Percentiles rank a stretch among this genome's conserved stretches.
These are phyloP conservation scores for Psilanteris sp. DNA, from an alignment of 1,140 invertebrate species.

Conservation along the genomic window DNA sequence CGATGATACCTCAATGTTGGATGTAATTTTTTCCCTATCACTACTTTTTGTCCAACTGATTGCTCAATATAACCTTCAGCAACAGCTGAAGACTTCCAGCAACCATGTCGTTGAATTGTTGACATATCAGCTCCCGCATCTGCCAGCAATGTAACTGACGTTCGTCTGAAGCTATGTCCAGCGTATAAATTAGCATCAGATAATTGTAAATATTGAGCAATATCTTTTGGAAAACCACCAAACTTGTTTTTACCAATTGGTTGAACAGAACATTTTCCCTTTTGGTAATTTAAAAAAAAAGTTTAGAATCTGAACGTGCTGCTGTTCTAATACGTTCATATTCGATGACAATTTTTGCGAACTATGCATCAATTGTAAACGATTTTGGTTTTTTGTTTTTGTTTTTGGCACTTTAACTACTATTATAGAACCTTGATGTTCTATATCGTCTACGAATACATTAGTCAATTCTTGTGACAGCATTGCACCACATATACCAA, in stretches of 20 bases:
- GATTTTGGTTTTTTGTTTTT: too few relatives aligned
- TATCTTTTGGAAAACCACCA: neutral
- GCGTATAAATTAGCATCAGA: neutral
- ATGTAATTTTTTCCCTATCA: too few relatives aligned
- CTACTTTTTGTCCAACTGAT: too few relatives aligned
- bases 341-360: too few relatives aligned
- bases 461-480: neutral
- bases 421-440: neutral
- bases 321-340: too few relatives aligned
- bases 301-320: too few relatives aligned
- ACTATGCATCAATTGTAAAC: too few relatives aligned
- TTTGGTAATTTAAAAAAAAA: neutral
- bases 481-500: neutral
- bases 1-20: too few relatives aligned
- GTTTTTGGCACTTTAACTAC: neutral
- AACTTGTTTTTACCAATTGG: too few relatives aligned
- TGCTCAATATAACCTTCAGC: too few relatives aligned
- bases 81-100: slow-evolving; percentile 4
- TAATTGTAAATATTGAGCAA: neutral
- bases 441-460: neutral
- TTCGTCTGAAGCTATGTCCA: neutral
- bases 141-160: neutral
- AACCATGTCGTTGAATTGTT: neutral
- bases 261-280: neutral
- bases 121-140: neutral